phyloP scores from a whole-genome alignment of 2,888 invertebrate species.

The Stictocephala bisonia region DNA sequence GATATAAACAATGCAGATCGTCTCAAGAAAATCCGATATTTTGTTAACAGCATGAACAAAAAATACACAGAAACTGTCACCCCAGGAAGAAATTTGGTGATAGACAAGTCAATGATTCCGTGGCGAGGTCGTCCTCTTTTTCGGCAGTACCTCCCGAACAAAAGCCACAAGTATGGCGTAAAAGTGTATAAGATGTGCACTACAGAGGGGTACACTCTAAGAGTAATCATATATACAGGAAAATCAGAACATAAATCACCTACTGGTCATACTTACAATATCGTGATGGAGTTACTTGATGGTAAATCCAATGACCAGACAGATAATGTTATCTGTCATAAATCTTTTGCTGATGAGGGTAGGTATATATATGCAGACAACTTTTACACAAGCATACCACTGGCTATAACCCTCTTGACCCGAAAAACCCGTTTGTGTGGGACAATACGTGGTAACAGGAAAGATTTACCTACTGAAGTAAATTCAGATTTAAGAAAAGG shows the following conservation, averaged over 20 bases:
- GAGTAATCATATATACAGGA: neutral
- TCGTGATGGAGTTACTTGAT: neutral
- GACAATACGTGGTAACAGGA: neutral
- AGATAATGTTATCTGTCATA: too few species aligned
- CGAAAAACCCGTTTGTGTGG: neutral
- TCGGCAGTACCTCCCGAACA: neutral
- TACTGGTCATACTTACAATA: neutral
- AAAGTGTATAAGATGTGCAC: conserved; percentile 17
- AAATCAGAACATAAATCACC: neutral
- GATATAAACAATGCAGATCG: too few species aligned
- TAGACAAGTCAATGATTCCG: conserved; percentile 5
- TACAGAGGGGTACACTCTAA: neutral
- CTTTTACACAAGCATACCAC: neutral
- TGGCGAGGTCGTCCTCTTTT: neutral
- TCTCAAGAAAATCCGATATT: neutral
- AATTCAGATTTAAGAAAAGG: neutral
- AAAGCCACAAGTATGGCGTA: too few species aligned
- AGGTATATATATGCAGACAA: neutral
- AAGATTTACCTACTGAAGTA: neutral
- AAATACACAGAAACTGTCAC: neutral
- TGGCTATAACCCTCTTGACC: neutral
- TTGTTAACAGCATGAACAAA: neutral
- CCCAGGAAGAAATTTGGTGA: neutral
- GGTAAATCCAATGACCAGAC: too few species aligned
- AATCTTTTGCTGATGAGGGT: neutral